phyloP scores from a whole-genome alignment of 2,113 vertebrate species.

The Scytalopus superciliaris region DNA sequence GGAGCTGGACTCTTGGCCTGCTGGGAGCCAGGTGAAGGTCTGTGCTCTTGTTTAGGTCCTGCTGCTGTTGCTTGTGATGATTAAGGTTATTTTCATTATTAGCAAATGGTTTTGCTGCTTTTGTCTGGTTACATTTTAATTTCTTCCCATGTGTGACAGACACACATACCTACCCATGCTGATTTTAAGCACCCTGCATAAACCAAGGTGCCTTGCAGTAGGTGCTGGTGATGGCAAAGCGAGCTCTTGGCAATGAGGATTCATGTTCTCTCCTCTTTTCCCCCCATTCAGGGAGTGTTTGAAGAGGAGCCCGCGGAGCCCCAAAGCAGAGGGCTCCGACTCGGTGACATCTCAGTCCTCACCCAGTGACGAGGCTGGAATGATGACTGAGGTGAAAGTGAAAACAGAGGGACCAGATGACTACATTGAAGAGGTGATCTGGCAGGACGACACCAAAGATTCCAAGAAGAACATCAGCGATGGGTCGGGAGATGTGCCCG shows the following conservation, averaged over 20 bases:
- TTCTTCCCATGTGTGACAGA: not conserved
- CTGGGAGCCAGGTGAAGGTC: not conserved
- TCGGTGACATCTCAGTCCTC: slow-evolving; percentile 65
- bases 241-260: not conserved
- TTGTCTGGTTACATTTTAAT: not conserved
- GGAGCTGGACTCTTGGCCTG: not conserved
- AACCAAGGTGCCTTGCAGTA: not conserved
- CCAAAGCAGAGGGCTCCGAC: slow-evolving; percentile 71
- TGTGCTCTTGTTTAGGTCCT: not conserved
- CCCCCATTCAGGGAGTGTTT: slow-evolving; percentile 69
- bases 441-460: slow-evolving; percentile 82
- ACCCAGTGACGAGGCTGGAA: slow-evolving; percentile 73
- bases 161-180: not conserved
- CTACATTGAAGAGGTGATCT: slow-evolving; percentile 78
- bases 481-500: slow-evolving; percentile 79
- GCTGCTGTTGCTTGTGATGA: not conserved
- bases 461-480: slow-evolving; percentile 83
- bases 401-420: slow-evolving; percentile 84
- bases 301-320: slow-evolving; percentile 73
- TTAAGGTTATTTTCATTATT: not conserved
- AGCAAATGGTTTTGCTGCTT: not conserved
- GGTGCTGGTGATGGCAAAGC: not conserved
- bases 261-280: slow-evolving; percentile 2
- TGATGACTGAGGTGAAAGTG: slow-evolving; percentile 79
- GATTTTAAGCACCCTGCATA: not conserved